phyloP scores from a whole-genome alignment of 2,797 vertebrate genomes.

The Gallinago nigripennis region DNA sequence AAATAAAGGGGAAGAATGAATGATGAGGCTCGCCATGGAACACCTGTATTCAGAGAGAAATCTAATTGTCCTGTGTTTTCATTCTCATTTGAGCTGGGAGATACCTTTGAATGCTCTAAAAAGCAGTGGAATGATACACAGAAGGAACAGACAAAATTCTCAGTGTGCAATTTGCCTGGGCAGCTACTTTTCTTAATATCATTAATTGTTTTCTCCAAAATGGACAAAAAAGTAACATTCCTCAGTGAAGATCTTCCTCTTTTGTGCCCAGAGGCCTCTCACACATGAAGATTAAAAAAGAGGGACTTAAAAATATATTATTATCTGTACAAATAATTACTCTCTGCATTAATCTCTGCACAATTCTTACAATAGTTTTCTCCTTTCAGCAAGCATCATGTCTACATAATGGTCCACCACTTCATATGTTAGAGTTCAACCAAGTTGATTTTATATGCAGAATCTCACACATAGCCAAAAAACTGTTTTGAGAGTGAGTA shows the following conservation, averaged over 20 bases:
- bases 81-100: background rate
- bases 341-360: background rate
- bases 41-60: background rate
- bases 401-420: background rate
- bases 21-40: background rate
- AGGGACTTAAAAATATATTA: background rate
- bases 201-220: background rate
- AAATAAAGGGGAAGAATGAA: background rate
- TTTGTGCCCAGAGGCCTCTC: background rate
- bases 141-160: background rate
- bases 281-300: background rate
- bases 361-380: background rate
- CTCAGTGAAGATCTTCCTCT: background rate
- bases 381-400: background rate
- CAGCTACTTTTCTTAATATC: background rate
- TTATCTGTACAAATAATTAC: too few relatives aligned
- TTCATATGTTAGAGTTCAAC: background rate
- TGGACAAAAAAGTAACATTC: background rate
- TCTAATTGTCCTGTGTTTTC: background rate
- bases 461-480: background rate
- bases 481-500: background rate
- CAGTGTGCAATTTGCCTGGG: background rate
- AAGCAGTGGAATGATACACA: background rate
- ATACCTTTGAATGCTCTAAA: background rate
- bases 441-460: background rate